Conservation (phyloP, 2,888 invertebrate genomes). For the Escarpia spicata region DNA sequence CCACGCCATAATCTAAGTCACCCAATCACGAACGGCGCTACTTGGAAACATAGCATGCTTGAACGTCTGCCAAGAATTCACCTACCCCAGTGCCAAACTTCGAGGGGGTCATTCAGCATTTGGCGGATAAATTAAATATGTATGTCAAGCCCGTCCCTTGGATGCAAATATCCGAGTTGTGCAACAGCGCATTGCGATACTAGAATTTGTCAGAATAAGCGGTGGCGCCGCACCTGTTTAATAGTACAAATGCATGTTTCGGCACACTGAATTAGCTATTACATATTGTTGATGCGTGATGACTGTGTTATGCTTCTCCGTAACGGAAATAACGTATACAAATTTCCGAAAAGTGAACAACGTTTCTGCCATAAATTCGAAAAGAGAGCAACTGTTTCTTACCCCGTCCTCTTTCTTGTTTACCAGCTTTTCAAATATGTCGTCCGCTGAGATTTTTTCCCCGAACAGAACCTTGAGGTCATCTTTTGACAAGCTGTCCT, state of each 20-base stretch:
- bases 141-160: neutral
- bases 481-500: conserved; percentile 20
- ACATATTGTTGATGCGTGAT: no score
- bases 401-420: conserved; percentile 26
- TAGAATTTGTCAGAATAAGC: neutral
- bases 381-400: neutral
- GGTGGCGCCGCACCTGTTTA: neutral
- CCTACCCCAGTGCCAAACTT: neutral
- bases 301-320: no score
- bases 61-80: neutral
- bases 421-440: conserved; percentile 27
- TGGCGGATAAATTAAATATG: neutral
- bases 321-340: no score
- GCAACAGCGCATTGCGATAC: neutral
- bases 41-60: neutral
- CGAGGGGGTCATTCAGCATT: neutral
- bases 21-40: neutral
- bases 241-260: neutral
- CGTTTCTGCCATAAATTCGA: no score
- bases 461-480: conserved; percentile 31
- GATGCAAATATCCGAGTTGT: neutral
- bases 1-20: neutral
- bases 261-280: no score
- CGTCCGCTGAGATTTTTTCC: conserved; percentile 22
- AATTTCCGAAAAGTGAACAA: no score